Percentiles rank a stretch among this genome's conserved stretches.
Conservation (phyloP, 2,797 vertebrate genomes). For the Gallinago stenura region DNA sequence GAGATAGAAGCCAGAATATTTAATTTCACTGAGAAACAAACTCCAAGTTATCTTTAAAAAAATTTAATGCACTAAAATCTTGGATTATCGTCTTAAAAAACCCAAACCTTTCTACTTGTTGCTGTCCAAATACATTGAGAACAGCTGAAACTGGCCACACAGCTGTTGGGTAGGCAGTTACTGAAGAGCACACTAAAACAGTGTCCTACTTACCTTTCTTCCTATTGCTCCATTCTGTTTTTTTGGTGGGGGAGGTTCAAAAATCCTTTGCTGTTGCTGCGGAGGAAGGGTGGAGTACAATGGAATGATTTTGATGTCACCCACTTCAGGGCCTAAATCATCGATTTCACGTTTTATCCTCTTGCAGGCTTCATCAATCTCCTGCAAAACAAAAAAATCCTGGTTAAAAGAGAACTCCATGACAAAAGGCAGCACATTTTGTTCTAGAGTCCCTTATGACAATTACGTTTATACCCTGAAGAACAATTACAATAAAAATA, state of each 20-base stretch:
- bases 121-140: background rate
- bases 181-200: background rate
- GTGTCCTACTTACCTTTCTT: slow-evolving; percentile 86
- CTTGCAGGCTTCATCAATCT: slow-evolving; percentile 99
- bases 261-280: slow-evolving; percentile 97
- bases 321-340: slow-evolving; percentile 97
- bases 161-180: background rate
- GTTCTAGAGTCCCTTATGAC: background rate
- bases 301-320: slow-evolving; percentile 99
- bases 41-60: background rate
- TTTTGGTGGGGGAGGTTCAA: slow-evolving; percentile 95
- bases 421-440: background rate
- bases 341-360: slow-evolving; percentile 98
- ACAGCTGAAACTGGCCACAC: background rate
- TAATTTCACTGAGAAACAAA: background rate
- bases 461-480: background rate
- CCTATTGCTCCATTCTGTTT: slow-evolving; percentile 96
- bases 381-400: slow-evolving; percentile 79
- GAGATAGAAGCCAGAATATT: background rate
- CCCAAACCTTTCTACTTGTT: background rate
- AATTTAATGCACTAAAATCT: background rate
- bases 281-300: slow-evolving; percentile 97
- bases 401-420: background rate
- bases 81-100: background rate
- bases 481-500: background rate